Base-by-base conservation (phyloP, 2,888 invertebrate genomes). In the Tetanocera ferruginea region DNA sequence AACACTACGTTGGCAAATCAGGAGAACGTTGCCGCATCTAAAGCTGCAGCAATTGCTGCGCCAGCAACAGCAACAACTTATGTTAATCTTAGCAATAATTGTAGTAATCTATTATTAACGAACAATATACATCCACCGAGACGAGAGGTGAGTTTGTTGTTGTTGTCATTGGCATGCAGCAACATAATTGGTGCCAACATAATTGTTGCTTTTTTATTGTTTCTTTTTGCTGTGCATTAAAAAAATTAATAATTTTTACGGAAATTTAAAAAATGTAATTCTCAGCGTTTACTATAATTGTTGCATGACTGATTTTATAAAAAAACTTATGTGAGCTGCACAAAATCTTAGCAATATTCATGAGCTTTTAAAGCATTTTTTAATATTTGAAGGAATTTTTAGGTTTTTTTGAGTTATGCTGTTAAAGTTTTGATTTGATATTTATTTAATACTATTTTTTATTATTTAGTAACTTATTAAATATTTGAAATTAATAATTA, bases 41-140 rank as follows among this genome's bases (percentile, higher is more conserved):
- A 66, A 14, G 28, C 55, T 74, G 37, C 67, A 34, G n/a, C 43
- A 25, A 43, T 57, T 31, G 72, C 37, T 9, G 57, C 23, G 5
- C 62, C 19, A 28, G 9, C 74, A 25, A 37, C 64, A 49, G 51
- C 76, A 52, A 75, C 52, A n/a, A 76, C 78, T 78, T 78, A 78
- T 60, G 80, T 74, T 83, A 84, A 83, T 82, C 81, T 80, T 84
- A 87, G 86, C 82, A 88, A 86, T 86, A 89, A 88, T 88, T 89
- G 88, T 87, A 89, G 88, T 87, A 89, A 88, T 89, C 85, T 88
- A 84, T 85, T 87, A 83, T 86, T 89, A 88, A 85, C 90, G 80
- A 90, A 89, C 86, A 90, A 90, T 86, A 84, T 89, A 85, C 88
- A 89, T 85, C 88, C 88, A 87, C 88, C 88, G 86, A 88, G 86